Base-by-base conservation (phyloP, 2,888 invertebrate genomes). In the Coenonympha glycerion region DNA sequence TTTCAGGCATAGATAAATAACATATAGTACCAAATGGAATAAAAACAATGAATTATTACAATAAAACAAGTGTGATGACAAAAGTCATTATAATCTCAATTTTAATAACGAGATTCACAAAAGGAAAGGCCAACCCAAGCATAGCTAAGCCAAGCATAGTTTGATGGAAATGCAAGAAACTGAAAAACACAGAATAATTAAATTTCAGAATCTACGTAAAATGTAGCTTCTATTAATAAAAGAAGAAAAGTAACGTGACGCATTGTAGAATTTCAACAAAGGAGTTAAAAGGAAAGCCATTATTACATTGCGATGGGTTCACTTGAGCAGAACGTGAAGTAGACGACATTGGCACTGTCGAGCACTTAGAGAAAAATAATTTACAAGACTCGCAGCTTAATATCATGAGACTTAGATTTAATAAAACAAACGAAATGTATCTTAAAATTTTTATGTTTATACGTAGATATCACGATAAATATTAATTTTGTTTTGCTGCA, bases 351-450 rank as follows among this genome's bases (percentile, higher is more conserved):
- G 56, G 53, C 53, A 53, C 57, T 57, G 53, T 49, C 57, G 47
- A 37, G 50, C 50, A 50, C 44, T 56, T 51, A 57, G 41, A 59
- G 53, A 55, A 48, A 56, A 49, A 57, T 59, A 57, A 59, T 57
- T 50, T 53, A 56, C 13, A 31, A 24, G 45, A 28, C n/a, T 26
- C 26, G 26, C 26, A n/a, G n/a, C 26, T 28, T 28, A 11, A 8
- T n/a, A 28, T 28, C 8, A 15, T 33, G 15, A 16, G 13, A 30
- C 3, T 11, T 15, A 31, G 6, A 15, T 31, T 31, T 13, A 8
- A 31, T 6, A 31, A 31, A 8, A 15, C n/a, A n/a, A n/a, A n/a
- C n/a, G n/a, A n/a, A n/a, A n/a, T n/a, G n/a, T n/a, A n/a, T n/a
- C n/a, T n/a, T n/a, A n/a, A n/a, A n/a, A n/a, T n/a, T n/a, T n/a